A percentile compares a stretch with the other conserved stretches of the same genome.
Evolutionary conservation across 2,888 invertebrate genomes (phyloP).

Genomic region (Plutella xylostella): DNA sequence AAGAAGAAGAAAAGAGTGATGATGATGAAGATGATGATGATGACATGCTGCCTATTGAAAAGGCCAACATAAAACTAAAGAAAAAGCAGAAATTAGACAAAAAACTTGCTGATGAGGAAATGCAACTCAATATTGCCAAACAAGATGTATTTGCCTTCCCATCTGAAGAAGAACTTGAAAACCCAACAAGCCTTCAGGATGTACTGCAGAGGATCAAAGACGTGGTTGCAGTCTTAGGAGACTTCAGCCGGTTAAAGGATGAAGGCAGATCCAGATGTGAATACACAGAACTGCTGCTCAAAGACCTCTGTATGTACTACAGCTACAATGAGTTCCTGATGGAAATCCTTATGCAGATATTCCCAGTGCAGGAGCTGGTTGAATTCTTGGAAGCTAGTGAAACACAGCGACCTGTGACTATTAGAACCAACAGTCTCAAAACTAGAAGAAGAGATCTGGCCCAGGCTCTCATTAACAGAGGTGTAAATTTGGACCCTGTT

Average conservation of each 20-base stretch:
- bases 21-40: slow-evolving; percentile 40
- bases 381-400: slow-evolving; percentile 98
- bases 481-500: slow-evolving; percentile 97
- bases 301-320: slow-evolving; percentile 93
- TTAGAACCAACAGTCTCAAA: slow-evolving; percentile 95
- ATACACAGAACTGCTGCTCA: slow-evolving; percentile 81
- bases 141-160: slow-evolving; percentile 86
- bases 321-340: slow-evolving; percentile 97
- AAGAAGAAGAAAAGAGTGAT: slow-evolving; percentile 35
- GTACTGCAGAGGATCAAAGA: slow-evolving; percentile 93
- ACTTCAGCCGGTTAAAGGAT: slow-evolving; percentile 80
- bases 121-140: slow-evolving; percentile 82
- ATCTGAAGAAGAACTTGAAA: slow-evolving; percentile 77
- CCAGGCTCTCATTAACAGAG: slow-evolving; percentile 93
- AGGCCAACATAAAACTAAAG: slow-evolving; percentile 80
- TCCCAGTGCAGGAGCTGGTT: slow-evolving; percentile 86
- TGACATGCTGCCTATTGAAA: slow-evolving; percentile 88
- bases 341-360: slow-evolving; percentile 90
- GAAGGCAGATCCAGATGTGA: slow-evolving; percentile 80
- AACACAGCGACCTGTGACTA: slow-evolving; percentile 92
- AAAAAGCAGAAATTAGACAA: slow-evolving; percentile 77
- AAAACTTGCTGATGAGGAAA: slow-evolving; percentile 82
- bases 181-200: slow-evolving; percentile 81
- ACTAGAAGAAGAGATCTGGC: slow-evolving; percentile 92
- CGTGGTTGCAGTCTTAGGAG: slow-evolving; percentile 80